Evolutionary conservation across 2,888 invertebrate genomes (phyloP).

Genomic region (Tiliacea aurago): DNA sequence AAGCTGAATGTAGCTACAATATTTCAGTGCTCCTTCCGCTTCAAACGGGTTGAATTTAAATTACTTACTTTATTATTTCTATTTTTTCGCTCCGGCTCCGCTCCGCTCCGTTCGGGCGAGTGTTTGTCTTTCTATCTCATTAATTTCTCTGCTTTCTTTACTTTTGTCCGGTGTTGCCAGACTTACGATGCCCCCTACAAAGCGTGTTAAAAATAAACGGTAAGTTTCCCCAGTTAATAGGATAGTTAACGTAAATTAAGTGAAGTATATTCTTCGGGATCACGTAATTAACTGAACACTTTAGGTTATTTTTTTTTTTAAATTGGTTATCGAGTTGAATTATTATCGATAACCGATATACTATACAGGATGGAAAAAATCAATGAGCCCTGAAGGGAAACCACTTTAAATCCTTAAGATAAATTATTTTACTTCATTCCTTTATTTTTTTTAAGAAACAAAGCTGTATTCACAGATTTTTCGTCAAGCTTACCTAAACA

Average conservation of each 20-base stretch:
- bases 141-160: constrained; percentile 55
- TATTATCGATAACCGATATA: background rate
- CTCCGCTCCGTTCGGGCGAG: constrained; percentile 36
- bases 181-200: constrained; percentile 21
- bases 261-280: constrained; percentile 23
- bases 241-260: constrained; percentile 34
- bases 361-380: too few relatives aligned
- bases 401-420: too few relatives aligned
- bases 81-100: constrained; percentile 33
- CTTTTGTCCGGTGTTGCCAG: constrained; percentile 49
- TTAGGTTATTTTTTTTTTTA: background rate
- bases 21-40: constrained; percentile 32
- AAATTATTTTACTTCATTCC: too few relatives aligned
- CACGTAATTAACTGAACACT: constrained; percentile 11
- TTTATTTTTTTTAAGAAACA: too few relatives aligned
- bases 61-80: constrained; percentile 51
- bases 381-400: too few relatives aligned
- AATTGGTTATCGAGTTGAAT: background rate
- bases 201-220: constrained; percentile 37
- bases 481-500: too few relatives aligned
- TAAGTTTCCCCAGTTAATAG: constrained; percentile 16
- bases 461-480: too few relatives aligned
- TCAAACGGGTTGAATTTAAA: constrained; percentile 54
- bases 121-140: constrained; percentile 62
- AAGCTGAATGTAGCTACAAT: constrained; percentile 30